Percentiles rank a stretch among this genome's conserved stretches.
These are phyloP conservation scores for Heloderma charlesbogerti DNA, from an alignment of 2,113 vertebrate species.

Conservation along the genomic window DNA sequence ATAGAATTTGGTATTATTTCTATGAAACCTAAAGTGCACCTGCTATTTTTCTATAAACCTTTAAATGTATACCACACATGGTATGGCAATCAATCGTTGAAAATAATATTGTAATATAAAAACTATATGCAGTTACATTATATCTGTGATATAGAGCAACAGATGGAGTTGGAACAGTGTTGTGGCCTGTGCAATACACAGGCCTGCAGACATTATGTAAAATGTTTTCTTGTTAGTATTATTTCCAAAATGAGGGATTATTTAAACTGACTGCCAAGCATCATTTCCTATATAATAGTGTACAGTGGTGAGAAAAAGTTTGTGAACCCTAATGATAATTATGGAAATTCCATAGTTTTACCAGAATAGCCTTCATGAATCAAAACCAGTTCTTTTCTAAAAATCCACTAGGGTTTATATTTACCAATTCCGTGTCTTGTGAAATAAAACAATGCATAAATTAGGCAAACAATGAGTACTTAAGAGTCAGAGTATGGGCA, in stretches of 20 bases:
- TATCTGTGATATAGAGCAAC: neutral
- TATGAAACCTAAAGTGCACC: neutral
- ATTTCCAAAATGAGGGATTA: slow-evolving; percentile 3
- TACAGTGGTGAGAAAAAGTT: no score
- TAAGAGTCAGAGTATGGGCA: no score
- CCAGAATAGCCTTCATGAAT: no score
- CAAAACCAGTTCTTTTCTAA: no score
- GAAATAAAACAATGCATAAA: no score
- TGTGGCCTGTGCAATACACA: neutral
- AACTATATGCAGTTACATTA: neutral
- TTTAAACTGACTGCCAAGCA: neutral
- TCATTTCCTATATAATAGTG: neutral
- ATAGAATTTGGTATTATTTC: neutral
- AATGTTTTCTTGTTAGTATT: neutral
- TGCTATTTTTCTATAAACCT: neutral
- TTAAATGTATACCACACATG: neutral
- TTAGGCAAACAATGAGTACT: no score
- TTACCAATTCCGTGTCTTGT: no score
- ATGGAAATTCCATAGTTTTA: no score
- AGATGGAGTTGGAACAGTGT: neutral
- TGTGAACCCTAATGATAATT: no score
- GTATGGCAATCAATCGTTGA: neutral
- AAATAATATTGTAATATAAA: neutral
- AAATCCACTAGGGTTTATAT: no score
- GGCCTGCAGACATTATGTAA: neutral